phyloP scores from a whole-genome alignment of 2,113 vertebrate species.

The Crotalus tigris region DNA sequence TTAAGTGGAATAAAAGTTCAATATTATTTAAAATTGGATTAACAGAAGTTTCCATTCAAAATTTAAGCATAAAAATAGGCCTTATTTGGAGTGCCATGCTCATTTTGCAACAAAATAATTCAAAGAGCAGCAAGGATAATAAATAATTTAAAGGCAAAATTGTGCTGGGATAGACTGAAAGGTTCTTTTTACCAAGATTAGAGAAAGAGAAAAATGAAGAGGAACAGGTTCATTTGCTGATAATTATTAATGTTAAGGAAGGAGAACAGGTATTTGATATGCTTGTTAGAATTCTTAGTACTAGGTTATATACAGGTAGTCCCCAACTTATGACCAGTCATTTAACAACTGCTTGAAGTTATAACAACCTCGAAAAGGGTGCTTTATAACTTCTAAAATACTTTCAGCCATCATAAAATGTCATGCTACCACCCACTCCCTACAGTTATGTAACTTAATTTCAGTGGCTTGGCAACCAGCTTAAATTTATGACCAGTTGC shows the following conservation, averaged over 20 bases:
- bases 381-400: background rate
- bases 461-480: background rate
- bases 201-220: too few species aligned
- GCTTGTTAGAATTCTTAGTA: background rate
- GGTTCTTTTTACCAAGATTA: background rate
- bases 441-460: background rate
- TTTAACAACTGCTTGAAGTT: background rate
- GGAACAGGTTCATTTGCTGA: background rate
- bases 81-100: background rate
- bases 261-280: slow-evolving; percentile 5
- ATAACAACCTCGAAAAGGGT: background rate
- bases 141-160: background rate
- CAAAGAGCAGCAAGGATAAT: background rate
- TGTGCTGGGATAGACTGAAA: background rate
- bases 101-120: background rate
- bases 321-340: background rate
- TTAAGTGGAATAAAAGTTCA: background rate
- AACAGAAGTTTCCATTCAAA: background rate
- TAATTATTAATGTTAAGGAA: background rate
- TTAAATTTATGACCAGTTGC: background rate
- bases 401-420: background rate
- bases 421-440: background rate
- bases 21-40: background rate
- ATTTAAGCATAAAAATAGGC: background rate
- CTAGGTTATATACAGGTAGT: background rate